These are phyloP conservation scores for Sinodicranocentrus sp. DNA, from an alignment of 2,888 invertebrate species.

Conservation along the genomic window DNA sequence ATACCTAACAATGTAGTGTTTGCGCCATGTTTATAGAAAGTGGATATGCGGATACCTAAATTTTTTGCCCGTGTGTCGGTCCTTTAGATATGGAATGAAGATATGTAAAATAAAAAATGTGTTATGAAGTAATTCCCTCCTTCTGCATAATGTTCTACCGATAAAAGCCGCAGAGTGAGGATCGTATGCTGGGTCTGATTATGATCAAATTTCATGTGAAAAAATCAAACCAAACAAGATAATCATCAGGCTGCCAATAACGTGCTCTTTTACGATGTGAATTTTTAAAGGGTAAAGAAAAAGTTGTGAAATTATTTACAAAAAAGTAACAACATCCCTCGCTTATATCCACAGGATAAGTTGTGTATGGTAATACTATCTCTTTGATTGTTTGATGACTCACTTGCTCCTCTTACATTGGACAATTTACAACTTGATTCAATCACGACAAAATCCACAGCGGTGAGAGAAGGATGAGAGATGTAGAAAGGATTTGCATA, in stretches of 20 bases:
- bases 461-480: neutral
- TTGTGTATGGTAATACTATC: slow-evolving; percentile 1
- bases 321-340: slow-evolving; percentile 12
- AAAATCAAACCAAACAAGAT: slow-evolving; percentile 65
- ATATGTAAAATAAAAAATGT: no score
- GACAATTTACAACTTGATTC: slow-evolving; percentile 54
- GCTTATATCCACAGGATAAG: neutral
- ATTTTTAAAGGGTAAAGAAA: slow-evolving; percentile 44
- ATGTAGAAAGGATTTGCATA: slow-evolving; percentile 36
- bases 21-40: no score
- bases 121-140: slow-evolving; percentile 60
- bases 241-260: slow-evolving; percentile 50
- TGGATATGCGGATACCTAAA: neutral
- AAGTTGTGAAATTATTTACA: slow-evolving; percentile 45
- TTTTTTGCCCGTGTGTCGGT: neutral
- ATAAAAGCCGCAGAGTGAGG: neutral
- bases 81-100: neutral
- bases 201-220: slow-evolving; percentile 57
- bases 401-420: slow-evolving; percentile 49
- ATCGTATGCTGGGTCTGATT: slow-evolving; percentile 25
- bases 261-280: slow-evolving; percentile 24
- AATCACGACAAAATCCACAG: slow-evolving; percentile 53
- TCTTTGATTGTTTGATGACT: slow-evolving; percentile 58
- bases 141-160: slow-evolving; percentile 25
- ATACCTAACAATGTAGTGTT: neutral